These are phyloP conservation scores for Anabas testudineus DNA, from an alignment of 2,797 vertebrate genomes.

Conservation along the genomic window DNA sequence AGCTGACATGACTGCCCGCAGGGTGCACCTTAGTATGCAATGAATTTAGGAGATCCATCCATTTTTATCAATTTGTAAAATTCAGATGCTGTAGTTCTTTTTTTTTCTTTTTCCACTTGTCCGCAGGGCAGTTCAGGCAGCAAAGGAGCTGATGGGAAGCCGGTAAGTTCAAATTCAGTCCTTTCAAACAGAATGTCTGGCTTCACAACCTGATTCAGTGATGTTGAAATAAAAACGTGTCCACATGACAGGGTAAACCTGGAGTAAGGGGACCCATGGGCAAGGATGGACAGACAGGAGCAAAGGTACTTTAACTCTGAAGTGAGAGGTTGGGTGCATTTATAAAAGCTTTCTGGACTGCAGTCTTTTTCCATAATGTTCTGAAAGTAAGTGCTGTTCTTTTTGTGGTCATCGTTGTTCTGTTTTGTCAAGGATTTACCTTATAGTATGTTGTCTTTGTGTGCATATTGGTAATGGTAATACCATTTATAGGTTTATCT, in stretches of 20 bases:
- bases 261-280: constrained; percentile 77
- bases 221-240: constrained; percentile 32
- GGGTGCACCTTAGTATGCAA: constrained; percentile 55
- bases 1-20: constrained; percentile 51
- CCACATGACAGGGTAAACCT: constrained; percentile 77
- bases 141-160: constrained; percentile 81
- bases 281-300: constrained; percentile 80
- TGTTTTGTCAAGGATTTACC: background rate
- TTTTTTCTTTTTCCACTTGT: constrained; percentile 23
- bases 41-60: constrained; percentile 57
- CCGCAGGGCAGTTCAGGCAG: constrained; percentile 79
- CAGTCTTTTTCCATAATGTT: background rate
- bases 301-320: constrained; percentile 65
- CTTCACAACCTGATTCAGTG: constrained; percentile 8
- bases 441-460: background rate
- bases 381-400: background rate
- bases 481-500: background rate
- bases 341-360: background rate
- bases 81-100: constrained; percentile 30
- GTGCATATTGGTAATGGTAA: background rate
- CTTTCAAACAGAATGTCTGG: constrained; percentile 16
- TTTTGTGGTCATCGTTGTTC: background rate
- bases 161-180: constrained; percentile 69
- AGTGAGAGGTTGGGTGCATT: background rate
- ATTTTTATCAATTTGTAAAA: constrained; percentile 60